Evolutionary conservation across 1,140 invertebrate species (phyloP).

Genomic region (Daktulosphaira vitifoliae): DNA sequence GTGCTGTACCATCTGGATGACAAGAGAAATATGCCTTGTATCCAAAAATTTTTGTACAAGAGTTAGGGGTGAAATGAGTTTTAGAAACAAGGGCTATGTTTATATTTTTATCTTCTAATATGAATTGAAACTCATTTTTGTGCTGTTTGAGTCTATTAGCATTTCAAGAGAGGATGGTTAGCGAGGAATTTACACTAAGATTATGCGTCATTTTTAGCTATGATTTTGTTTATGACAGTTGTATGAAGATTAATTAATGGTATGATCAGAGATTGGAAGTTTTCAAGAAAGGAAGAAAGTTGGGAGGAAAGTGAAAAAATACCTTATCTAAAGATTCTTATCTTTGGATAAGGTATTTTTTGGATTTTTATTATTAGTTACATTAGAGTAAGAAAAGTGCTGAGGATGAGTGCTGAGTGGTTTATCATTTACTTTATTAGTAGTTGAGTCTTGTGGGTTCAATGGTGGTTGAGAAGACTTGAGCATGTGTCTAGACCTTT

Average conservation of each 20-base stretch:
- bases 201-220: neutral
- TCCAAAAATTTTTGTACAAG: conserved; percentile 19
- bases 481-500: neutral
- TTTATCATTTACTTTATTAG: neutral
- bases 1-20: neutral
- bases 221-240: neutral
- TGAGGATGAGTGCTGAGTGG: neutral
- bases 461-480: neutral
- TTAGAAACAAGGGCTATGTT: conserved; percentile 36
- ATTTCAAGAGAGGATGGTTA: neutral
- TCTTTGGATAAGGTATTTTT: neutral
- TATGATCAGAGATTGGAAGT: neutral
- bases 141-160: neutral
- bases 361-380: neutral
- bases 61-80: conserved; percentile 35
- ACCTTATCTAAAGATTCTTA: too few species aligned
- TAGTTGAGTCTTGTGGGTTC: neutral
- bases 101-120: conserved; percentile 33
- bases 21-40: neutral
- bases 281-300: neutral
- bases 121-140: neutral
- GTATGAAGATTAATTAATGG: neutral
- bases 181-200: neutral
- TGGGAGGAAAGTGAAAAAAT: neutral
- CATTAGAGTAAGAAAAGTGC: neutral